These are phyloP conservation scores for Myripristis murdjan DNA, from an alignment of 2,797 vertebrate genomes.

Conservation along the genomic window DNA sequence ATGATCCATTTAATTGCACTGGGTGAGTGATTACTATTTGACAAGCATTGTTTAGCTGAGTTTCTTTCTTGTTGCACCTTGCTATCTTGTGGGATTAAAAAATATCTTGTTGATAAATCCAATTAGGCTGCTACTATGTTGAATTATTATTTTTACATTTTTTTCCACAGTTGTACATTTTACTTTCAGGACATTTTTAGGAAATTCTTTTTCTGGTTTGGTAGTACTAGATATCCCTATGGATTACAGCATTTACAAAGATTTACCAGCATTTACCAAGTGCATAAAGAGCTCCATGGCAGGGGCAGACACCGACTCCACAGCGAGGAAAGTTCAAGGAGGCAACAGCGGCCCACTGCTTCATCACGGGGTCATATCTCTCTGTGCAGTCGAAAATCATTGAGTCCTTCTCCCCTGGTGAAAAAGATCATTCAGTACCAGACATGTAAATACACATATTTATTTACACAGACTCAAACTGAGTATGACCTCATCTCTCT, in stretches of 20 bases:
- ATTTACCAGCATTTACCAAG: slow-evolving; percentile 89
- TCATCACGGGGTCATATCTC: slow-evolving; percentile 95
- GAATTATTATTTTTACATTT: no score
- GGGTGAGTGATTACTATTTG: neutral
- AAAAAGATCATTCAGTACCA: slow-evolving; percentile 4
- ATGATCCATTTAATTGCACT: neutral
- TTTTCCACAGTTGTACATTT: no score
- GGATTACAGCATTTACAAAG: no score
- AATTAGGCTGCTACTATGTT: no score
- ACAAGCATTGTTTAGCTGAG: neutral
- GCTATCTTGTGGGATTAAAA: no score
- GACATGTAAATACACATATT: neutral
- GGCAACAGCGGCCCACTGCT: slow-evolving; percentile 96
- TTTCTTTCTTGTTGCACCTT: neutral
- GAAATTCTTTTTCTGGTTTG: no score
- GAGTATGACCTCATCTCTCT: slow-evolving; percentile 18
- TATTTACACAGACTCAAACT: neutral
- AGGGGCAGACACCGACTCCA: slow-evolving; percentile 94
- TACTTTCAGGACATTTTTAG: neutral
- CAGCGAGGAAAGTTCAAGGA: slow-evolving; percentile 96
- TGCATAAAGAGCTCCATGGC: slow-evolving; percentile 95
- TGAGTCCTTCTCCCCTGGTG: slow-evolving; percentile 94
- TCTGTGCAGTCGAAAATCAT: slow-evolving; percentile 99
- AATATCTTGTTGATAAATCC: no score
- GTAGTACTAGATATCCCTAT: no score